These are phyloP conservation scores for Thripadectes ignobilis DNA, from an alignment of 2,797 vertebrate species.

Conservation along the genomic window DNA sequence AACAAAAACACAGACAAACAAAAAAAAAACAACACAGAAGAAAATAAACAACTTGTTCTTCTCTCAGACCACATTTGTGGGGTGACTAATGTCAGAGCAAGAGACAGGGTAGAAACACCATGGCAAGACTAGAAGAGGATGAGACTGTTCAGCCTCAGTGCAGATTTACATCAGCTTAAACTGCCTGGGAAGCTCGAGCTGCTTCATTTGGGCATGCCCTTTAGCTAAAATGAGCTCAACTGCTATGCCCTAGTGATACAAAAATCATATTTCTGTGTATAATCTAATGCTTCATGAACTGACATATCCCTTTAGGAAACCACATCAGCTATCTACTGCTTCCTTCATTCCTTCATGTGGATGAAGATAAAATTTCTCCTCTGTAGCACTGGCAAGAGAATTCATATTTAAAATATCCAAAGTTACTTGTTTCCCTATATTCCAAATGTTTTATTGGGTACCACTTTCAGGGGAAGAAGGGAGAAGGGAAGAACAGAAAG, in stretches of 20 bases:
- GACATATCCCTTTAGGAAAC: background rate
- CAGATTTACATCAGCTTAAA: background rate
- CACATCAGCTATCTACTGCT: background rate
- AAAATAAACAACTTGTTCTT: background rate
- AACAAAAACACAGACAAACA: too few relatives aligned
- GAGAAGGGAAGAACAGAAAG: background rate
- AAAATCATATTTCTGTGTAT: background rate
- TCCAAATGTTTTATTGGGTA: background rate
- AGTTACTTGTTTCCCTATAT: background rate
- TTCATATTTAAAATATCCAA: background rate
- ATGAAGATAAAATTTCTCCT: background rate
- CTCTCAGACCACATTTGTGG: background rate
- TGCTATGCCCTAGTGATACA: background rate
- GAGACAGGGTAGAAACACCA: background rate
- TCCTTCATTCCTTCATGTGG: background rate
- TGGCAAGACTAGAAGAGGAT: background rate
- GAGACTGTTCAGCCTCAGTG: background rate
- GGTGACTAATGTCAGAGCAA: background rate
- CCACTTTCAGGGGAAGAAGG: fast-evolving
- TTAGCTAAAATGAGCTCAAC: background rate
- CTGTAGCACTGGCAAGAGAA: background rate
- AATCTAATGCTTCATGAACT: background rate
- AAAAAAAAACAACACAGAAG: background rate
- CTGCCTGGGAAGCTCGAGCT: background rate
- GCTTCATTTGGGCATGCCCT: background rate